Percentiles rank a stretch among this genome's conserved stretches.
Conservation (phyloP, 2,888 invertebrate species). For the Aphodius sticticus region DNA sequence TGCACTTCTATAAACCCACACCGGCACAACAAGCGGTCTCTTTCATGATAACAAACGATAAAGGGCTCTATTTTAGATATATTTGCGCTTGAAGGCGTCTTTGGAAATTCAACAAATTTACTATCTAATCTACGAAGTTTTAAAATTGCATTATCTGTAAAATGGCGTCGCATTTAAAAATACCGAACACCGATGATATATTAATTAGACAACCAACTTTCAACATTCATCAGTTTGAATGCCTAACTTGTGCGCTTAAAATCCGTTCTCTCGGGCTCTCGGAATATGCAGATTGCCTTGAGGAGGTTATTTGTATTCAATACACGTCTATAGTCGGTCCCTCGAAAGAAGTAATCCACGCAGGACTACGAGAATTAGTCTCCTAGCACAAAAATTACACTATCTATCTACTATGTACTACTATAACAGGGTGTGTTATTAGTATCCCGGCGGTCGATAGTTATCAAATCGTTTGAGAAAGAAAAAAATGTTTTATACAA, state of each 20-base stretch:
- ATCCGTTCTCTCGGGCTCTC: neutral
- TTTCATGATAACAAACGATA: neutral
- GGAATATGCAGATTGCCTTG: neutral
- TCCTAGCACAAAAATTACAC: too few relatives aligned
- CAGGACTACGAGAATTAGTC: too few relatives aligned
- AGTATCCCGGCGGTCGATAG: too few relatives aligned
- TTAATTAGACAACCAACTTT: conserved; percentile 21
- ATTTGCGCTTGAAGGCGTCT: neutral
- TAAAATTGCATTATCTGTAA: too few relatives aligned
- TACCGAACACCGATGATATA: neutral
- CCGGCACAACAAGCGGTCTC: neutral
- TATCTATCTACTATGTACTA: too few relatives aligned
- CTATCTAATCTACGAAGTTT: too few relatives aligned
- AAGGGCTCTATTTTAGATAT: neutral
- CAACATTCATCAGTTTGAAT: conserved; percentile 10
- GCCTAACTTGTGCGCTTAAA: conserved; percentile 11
- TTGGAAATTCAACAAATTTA: neutral
- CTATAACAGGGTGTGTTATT: too few relatives aligned
- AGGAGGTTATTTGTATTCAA: neutral
- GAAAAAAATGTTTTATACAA: too few relatives aligned
- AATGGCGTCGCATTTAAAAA: too few relatives aligned
- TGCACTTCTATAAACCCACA: conserved; percentile 14
- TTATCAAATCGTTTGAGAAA: too few relatives aligned
- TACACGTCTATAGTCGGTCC: neutral
- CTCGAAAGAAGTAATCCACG: neutral